phyloP scores from a whole-genome alignment of 2,113 vertebrate genomes.

The Nycticryphes semicollaris region DNA sequence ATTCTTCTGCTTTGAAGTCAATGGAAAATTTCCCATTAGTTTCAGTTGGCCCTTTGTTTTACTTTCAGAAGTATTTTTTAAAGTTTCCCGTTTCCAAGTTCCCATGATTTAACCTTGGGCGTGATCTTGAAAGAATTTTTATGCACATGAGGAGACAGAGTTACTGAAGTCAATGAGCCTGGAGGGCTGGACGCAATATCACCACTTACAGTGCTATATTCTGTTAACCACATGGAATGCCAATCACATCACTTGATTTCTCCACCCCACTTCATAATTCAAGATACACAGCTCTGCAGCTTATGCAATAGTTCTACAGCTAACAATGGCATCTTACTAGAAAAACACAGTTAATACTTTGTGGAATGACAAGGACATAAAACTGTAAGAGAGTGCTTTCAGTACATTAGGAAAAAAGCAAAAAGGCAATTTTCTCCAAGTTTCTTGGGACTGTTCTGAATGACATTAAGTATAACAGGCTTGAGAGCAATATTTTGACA shows the following conservation, averaged over 20 bases:
- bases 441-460: slow-evolving; percentile 18
- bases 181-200: background rate
- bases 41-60: slow-evolving; percentile 25
- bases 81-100: slow-evolving; percentile 13
- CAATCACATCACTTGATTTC: background rate
- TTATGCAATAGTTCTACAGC: background rate
- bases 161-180: background rate
- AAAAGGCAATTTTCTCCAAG: slow-evolving; percentile 7
- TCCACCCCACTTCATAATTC: background rate
- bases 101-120: background rate
- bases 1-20: slow-evolving; percentile 8
- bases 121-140: slow-evolving; percentile 11
- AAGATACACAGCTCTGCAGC: background rate
- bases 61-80: slow-evolving; percentile 11
- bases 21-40: slow-evolving; percentile 29
- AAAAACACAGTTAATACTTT: background rate
- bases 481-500: slow-evolving; percentile 36
- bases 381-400: background rate
- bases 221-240: background rate
- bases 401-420: background rate
- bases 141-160: background rate
- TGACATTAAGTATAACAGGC: background rate
- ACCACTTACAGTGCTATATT: background rate
- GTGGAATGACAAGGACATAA: slow-evolving; percentile 17
- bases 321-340: background rate